These are phyloP conservation scores for Mormyrus lacerda DNA, from an alignment of 2,113 vertebrate genomes.

Conservation along the genomic window DNA sequence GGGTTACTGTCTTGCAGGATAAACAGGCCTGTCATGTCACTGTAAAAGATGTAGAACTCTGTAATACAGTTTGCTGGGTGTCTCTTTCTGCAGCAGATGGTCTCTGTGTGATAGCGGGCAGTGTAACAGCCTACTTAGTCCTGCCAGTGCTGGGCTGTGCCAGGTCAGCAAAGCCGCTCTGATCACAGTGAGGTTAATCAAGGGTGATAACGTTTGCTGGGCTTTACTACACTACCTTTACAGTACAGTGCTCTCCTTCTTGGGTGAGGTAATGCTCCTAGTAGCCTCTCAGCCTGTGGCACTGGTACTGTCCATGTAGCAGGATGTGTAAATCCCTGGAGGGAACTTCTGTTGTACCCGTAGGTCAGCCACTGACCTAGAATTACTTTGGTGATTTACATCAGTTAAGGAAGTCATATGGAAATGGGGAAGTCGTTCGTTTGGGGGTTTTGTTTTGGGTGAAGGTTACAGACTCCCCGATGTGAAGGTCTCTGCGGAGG, in stretches of 20 bases:
- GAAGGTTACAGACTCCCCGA: not conserved
- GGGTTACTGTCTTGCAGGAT: not conserved
- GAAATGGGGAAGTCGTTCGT: not conserved
- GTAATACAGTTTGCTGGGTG: not conserved
- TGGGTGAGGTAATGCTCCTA: not conserved
- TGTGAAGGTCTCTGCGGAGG: not conserved
- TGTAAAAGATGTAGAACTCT: not conserved
- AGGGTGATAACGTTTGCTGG: not conserved
- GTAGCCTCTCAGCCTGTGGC: not conserved
- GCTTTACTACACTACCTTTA: not conserved
- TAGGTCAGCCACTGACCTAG: not conserved
- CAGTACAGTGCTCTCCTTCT: not conserved
- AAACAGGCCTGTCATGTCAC: not conserved
- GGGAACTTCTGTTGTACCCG: not conserved
- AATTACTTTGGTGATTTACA: not conserved
- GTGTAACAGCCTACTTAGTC: not conserved
- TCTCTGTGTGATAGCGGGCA: not conserved
- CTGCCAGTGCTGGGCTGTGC: not conserved
- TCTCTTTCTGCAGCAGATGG: not conserved
- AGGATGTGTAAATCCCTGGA: not conserved
- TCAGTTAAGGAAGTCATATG: not conserved
- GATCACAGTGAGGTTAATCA: not conserved
- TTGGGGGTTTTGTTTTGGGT: not conserved
- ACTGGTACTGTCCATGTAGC: not conserved
- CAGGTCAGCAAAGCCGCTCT: not conserved